Percentiles rank a stretch among this genome's conserved stretches.
Evolutionary conservation across 2,797 vertebrate species (phyloP).

Genomic region (Cossypha heuglini): DNA sequence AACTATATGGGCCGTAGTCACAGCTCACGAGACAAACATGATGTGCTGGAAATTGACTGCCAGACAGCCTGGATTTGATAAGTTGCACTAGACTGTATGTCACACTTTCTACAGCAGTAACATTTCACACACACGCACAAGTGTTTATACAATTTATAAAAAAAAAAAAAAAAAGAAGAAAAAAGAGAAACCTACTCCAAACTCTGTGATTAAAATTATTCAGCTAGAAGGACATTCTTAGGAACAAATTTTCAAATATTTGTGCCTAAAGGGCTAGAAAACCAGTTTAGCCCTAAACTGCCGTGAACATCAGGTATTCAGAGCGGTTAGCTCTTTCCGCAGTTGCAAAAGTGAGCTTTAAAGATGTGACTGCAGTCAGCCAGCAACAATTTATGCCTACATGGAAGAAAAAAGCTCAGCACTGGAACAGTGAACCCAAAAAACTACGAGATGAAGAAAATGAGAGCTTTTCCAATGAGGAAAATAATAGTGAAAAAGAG

Average conservation of each 20-base stretch:
- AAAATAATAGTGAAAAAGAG: background rate
- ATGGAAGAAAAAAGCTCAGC: background rate
- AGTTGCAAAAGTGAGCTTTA: background rate
- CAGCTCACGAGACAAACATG: background rate
- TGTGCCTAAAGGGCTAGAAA: conserved; percentile 36
- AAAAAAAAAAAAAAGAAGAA: background rate
- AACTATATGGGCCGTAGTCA: background rate
- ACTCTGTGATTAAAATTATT: conserved; percentile 13
- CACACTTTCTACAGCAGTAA: background rate
- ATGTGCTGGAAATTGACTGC: conserved; percentile 6
- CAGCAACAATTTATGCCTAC: background rate
- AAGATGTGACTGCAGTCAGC: background rate
- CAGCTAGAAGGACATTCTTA: conserved; percentile 8
- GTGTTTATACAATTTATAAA: background rate
- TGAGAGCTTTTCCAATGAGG: background rate
- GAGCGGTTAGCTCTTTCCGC: background rate
- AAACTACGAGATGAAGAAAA: background rate
- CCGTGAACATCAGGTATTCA: background rate
- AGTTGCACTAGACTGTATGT: background rate
- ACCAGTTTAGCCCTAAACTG: background rate
- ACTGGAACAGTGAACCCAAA: background rate
- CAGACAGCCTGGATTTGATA: conserved; percentile 11
- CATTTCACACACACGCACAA: background rate
- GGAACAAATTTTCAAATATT: conserved; percentile 11
- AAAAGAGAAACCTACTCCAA: background rate